Percentiles rank a stretch among this genome's conserved stretches.
Evolutionary conservation across 2,113 vertebrate genomes (phyloP).

Genomic region (Chaetops frenatus): DNA sequence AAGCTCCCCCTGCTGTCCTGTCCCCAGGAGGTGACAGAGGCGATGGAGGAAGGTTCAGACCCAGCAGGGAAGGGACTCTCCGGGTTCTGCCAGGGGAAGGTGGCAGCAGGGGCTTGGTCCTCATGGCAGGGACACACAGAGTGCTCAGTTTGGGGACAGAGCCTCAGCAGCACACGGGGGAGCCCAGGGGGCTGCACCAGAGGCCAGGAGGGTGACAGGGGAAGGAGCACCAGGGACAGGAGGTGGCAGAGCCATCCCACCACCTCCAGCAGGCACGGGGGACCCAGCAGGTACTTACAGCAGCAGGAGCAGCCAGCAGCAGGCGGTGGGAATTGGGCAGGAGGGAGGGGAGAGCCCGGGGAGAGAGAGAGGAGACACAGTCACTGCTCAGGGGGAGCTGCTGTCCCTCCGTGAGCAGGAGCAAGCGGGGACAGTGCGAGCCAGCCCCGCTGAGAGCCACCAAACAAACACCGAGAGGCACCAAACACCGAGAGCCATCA

Average conservation of each 20-base stretch:
- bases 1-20: not conserved
- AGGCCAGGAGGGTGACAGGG: not conserved
- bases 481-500: not conserved
- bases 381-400: not conserved
- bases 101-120: not conserved
- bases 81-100: not conserved
- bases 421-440: not conserved
- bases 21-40: not conserved
- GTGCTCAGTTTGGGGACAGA: not conserved
- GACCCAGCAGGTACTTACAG: slow-evolving; percentile 39
- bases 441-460: not conserved
- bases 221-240: not conserved
- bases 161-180: rapidly evolving
- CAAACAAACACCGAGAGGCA: not conserved
- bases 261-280: not conserved
- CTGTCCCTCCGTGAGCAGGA: not conserved
- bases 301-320: not conserved
- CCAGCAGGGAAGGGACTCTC: not conserved
- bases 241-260: not conserved
- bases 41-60: not conserved
- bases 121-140: not conserved
- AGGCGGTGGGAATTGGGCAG: not conserved
- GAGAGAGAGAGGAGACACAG: slow-evolving; percentile 1
- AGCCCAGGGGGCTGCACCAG: not conserved
- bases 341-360: not conserved